Percentiles rank a stretch among this genome's conserved stretches.
phyloP scores from a whole-genome alignment of 2,888 invertebrate species.

The Euplexia lucipara region DNA sequence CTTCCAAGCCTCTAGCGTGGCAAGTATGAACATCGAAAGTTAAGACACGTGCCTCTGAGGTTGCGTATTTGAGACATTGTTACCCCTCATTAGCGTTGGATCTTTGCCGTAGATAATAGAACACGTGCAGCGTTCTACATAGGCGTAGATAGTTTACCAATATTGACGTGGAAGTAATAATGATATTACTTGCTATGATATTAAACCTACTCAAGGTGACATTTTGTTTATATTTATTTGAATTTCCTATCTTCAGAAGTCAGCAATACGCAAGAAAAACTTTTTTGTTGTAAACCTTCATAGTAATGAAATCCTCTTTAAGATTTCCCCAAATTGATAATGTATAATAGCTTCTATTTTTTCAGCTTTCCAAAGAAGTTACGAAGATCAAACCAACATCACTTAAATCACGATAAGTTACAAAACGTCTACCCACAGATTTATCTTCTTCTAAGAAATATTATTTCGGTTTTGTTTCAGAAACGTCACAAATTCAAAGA shows the following conservation, averaged over 20 bases:
- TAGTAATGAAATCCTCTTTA: neutral
- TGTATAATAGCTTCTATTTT: constrained; percentile 10
- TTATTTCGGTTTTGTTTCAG: constrained; percentile 22
- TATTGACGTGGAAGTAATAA: no score
- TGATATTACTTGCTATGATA: neutral
- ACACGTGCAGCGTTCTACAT: neutral
- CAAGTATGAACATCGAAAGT: constrained; percentile 10
- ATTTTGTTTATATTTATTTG: no score
- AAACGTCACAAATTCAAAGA: constrained; percentile 45
- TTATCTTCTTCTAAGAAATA: constrained; percentile 34
- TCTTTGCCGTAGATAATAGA: neutral
- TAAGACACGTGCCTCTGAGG: constrained; percentile 14
- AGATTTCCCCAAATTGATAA: neutral
- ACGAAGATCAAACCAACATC: constrained; percentile 14
- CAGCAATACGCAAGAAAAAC: neutral
- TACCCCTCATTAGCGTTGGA: constrained; percentile 4
- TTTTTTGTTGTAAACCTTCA: neutral
- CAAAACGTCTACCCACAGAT: constrained; percentile 12
- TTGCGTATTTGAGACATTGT: constrained; percentile 7
- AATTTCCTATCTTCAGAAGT: no score
- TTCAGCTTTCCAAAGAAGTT: neutral
- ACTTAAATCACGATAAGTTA: constrained; percentile 29
- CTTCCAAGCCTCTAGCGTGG: neutral
- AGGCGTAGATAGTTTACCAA: no score
- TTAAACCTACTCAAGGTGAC: no score